Conservation (phyloP, 2,797 vertebrate species). For the Syndactyla subalaris region DNA sequence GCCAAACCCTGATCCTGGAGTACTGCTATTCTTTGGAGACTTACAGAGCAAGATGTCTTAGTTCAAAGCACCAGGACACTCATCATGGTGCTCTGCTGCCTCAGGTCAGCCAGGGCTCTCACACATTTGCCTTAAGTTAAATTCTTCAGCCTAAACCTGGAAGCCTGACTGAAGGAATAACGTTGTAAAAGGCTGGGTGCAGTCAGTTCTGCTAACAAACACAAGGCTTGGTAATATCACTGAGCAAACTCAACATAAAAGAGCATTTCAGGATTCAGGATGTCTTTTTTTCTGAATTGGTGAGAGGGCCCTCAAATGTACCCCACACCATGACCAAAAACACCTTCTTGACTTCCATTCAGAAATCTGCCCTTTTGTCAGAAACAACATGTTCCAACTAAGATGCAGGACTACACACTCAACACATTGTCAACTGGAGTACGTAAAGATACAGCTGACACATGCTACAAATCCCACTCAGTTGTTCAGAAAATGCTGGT, state of each 20-base stretch:
- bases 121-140: neutral
- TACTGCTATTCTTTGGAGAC: neutral
- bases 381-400: neutral
- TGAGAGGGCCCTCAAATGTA: neutral
- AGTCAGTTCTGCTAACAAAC: neutral
- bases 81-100: neutral
- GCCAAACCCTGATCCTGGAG: neutral
- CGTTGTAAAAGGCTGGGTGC: neutral
- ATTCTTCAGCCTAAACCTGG: neutral
- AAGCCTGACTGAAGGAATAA: neutral
- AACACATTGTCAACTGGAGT: neutral
- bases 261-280: neutral
- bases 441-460: neutral
- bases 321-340: neutral
- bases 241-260: neutral
- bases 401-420: neutral
- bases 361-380: neutral
- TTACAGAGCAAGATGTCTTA: neutral
- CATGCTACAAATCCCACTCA: rapidly evolving
- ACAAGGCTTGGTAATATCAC: neutral
- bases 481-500: neutral
- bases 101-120: neutral
- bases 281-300: neutral
- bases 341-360: neutral
- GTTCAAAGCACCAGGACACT: neutral